Percentiles rank a stretch among this genome's conserved stretches.
phyloP scores from a whole-genome alignment of 30 jellyfish, hydroid and myxozoan genomes.

The Euphysa ruthae region DNA sequence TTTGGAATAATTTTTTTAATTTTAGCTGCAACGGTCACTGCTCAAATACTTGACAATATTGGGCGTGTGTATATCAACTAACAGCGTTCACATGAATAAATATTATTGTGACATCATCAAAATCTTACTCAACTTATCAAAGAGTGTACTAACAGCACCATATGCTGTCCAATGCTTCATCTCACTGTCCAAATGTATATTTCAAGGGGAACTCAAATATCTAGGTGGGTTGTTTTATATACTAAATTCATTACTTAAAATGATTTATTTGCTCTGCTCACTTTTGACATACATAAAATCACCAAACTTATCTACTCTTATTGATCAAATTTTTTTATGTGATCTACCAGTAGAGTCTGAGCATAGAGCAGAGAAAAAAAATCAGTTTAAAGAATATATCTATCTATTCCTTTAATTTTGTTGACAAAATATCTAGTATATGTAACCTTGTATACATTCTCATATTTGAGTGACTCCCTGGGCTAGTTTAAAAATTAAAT shows the following conservation, averaged over 20 bases:
- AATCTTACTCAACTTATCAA: conserved; percentile 11
- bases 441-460: too few relatives aligned
- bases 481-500: too few relatives aligned
- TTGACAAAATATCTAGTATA: too few relatives aligned
- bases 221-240: conserved; percentile 41
- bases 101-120: background rate
- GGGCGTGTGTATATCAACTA: background rate
- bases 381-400: too few relatives aligned
- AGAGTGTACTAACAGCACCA: conserved; percentile 62
- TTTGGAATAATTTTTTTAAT: background rate
- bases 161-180: conserved; percentile 35
- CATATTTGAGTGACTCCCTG: too few relatives aligned
- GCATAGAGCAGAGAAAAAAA: too few relatives aligned
- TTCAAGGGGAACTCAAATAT: conserved; percentile 38
- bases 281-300: too few relatives aligned
- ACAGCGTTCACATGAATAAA: conserved; percentile 9
- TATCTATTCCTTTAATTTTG: too few relatives aligned
- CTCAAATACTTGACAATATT: conserved; percentile 36
- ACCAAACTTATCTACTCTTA: too few relatives aligned
- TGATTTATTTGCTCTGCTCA: background rate
- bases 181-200: conserved; percentile 35
- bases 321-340: too few relatives aligned
- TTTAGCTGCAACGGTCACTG: conserved; percentile 27
- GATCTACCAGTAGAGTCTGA: too few relatives aligned
- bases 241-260: background rate